Base-by-base conservation (phyloP, 1,140 invertebrate species). In the Papilio polytes region DNA sequence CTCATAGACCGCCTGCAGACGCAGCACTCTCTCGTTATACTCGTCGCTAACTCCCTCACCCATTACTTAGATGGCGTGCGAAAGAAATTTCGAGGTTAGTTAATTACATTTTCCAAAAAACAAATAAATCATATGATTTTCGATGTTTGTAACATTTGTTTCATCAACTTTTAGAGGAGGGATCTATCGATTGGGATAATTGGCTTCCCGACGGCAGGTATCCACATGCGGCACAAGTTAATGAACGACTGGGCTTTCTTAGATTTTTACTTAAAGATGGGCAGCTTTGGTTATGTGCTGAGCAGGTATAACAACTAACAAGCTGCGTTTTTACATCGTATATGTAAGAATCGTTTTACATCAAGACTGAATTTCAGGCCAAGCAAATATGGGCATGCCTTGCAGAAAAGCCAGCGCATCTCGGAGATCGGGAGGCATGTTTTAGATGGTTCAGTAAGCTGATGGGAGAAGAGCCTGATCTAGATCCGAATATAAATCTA, bases 381-480 rank as follows among this genome's bases (percentile, higher is more conserved):
- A 98, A 98, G 92, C 98, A 99, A 96, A 99, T 99, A 85, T 99
- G 99, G 99, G 97, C 98, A 85, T 99, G 98, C 94, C 95, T 99
- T 72, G 98, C 98, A 15, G 98, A 99, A 92, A 97, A 97, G 89
- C 98, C 98, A 9, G 98, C 99, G 1, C 99, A 99, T 93, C 95
- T 97, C 3, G 97, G 97, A 3, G 99, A 99, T 94, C 96, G 99
- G 63, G 99, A 99, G 94, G 98, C 98, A 4, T 99, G 99, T 95
- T 99, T 99, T 95, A 98, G 98, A 97, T 99, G 99, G 99, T 99
- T 99, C 95, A 98, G 98, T n/a, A 99, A 99, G 95, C 95, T 99
- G 76, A 99, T 99, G 98, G 98, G 98, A 6, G 98, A 99, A 86
- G 99, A 99, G 90, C 98, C 98, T 7, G 99, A 99, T 95, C 95